Evolutionary conservation across 2,797 vertebrate species (phyloP).

Genomic region (Diglossa cyanea): DNA sequence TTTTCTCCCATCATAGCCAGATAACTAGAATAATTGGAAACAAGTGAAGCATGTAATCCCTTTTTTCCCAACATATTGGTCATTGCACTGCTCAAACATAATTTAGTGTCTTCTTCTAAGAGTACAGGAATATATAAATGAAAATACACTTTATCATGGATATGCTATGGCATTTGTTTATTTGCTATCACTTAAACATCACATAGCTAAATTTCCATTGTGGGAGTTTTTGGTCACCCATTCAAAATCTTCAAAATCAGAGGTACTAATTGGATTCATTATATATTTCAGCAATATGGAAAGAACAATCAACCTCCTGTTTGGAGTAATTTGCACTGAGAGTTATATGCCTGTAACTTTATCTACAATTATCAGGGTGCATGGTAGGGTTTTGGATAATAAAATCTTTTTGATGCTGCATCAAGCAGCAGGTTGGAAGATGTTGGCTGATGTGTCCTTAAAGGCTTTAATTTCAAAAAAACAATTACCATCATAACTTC

Average conservation of each 20-base stretch:
- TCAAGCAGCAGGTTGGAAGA: background rate
- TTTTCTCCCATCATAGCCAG: background rate
- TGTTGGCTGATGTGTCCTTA: background rate
- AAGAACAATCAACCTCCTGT: background rate
- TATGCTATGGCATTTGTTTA: background rate
- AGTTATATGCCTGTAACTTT: background rate
- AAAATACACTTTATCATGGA: background rate
- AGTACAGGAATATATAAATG: background rate
- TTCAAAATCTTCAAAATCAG: background rate
- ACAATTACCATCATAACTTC: background rate
- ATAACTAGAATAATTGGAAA: background rate
- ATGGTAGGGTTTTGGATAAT: background rate
- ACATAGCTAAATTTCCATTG: background rate
- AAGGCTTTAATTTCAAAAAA: background rate
- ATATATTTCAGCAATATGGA: background rate
- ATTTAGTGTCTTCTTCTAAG: background rate
- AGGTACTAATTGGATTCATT: background rate
- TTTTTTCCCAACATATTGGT: background rate
- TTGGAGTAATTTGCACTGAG: background rate
- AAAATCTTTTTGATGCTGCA: background rate
- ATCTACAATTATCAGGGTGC: background rate
- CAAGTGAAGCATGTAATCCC: background rate
- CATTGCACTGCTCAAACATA: background rate
- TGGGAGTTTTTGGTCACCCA: background rate
- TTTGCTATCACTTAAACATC: background rate